Evolutionary conservation across 2,888 invertebrate genomes (phyloP).

Genomic region (Melanchra persicariae): DNA sequence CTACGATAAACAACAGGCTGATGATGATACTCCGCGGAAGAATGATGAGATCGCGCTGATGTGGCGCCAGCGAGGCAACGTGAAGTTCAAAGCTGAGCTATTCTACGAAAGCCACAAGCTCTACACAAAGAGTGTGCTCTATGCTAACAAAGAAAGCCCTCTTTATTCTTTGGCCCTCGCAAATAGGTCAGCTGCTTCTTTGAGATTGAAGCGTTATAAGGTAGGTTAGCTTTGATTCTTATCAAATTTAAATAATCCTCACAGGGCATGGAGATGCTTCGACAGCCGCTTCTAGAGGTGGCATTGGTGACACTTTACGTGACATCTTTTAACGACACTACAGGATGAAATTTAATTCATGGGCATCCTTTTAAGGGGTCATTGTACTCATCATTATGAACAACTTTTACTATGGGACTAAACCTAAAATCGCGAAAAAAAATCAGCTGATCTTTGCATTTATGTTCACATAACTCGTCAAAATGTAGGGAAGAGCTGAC

Average conservation of each 20-base stretch:
- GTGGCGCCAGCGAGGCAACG: slow-evolving; percentile 91
- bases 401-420: no score
- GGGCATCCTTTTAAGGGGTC: no score
- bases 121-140: slow-evolving; percentile 92
- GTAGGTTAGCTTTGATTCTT: slow-evolving; percentile 64
- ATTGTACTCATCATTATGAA: no score
- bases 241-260: not conserved
- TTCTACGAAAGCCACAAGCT: slow-evolving; percentile 89
- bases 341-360: no score
- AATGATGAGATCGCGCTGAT: slow-evolving; percentile 79
- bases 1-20: slow-evolving; percentile 76
- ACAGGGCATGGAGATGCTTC: not conserved
- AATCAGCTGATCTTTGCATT: no score
- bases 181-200: slow-evolving; percentile 93
- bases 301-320: not conserved
- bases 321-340: not conserved
- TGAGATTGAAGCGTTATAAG: slow-evolving; percentile 91
- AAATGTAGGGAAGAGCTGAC: no score
- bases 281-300: not conserved
- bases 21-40: slow-evolving; percentile 80
- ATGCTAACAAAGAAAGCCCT: slow-evolving; percentile 89
- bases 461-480: no score
- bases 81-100: slow-evolving; percentile 89
- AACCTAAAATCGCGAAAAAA: no score
- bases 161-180: slow-evolving; percentile 92